A percentile compares a stretch with the other conserved stretches of the same genome.
These are phyloP conservation scores for Sigmodon hispidus DNA, from an alignment of 2,113 vertebrate species.

Conservation along the genomic window DNA sequence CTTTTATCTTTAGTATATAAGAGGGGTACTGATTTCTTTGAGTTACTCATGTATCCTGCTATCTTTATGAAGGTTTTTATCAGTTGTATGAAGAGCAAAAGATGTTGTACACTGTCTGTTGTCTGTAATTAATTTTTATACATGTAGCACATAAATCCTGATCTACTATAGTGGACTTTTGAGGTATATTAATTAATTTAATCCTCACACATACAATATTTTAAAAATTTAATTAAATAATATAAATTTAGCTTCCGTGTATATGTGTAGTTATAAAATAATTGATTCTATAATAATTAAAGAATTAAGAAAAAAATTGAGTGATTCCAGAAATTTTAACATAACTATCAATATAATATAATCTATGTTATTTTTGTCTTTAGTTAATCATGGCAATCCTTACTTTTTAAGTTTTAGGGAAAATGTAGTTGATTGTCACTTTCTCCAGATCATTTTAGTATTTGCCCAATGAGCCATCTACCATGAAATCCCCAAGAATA, in stretches of 20 bases:
- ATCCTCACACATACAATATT: not conserved
- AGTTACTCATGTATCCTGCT: too few relatives aligned
- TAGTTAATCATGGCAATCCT: not conserved
- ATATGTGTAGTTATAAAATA: not conserved
- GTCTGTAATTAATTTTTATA: not conserved
- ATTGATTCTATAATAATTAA: not conserved
- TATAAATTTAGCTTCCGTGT: not conserved
- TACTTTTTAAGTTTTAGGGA: not conserved
- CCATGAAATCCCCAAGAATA: not conserved
- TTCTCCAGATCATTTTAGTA: not conserved
- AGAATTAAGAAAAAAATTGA: not conserved
- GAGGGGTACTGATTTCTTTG: too few relatives aligned
- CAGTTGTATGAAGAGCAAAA: too few relatives aligned
- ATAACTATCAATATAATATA: not conserved
- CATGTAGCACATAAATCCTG: not conserved
- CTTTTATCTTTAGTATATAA: too few relatives aligned
- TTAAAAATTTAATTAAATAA: not conserved
- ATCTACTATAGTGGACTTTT: not conserved
- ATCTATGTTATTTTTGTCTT: not conserved
- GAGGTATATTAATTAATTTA: not conserved
- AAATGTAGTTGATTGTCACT: not conserved
- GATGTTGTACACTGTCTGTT: rapidly evolving
- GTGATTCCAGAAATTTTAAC: not conserved
- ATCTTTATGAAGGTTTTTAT: too few relatives aligned
- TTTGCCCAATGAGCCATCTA: not conserved